Base-by-base conservation (phyloP, 2,113 vertebrate species). In the Catharus minimus region DNA sequence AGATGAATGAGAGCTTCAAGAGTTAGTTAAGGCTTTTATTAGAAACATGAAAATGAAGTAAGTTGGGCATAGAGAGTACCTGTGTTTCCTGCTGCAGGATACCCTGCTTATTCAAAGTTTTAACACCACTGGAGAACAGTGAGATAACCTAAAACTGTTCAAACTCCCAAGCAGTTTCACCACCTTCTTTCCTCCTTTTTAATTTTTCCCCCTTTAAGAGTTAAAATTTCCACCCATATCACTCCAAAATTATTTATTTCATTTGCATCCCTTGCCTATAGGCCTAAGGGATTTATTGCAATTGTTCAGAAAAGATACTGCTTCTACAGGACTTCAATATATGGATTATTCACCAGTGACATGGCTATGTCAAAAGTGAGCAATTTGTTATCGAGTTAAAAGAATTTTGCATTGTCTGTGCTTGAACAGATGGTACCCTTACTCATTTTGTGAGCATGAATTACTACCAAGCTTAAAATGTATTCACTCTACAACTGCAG, bases 341-440 rank as follows among this genome's bases (percentile, higher is more conserved):
- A 43, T 61, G 46, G 39, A 27, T 3, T n/a, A 32, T 67, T 84
- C 57, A 67, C 15, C 28, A 50, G 12, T 65, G 66, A 73, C 36
- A 61, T 26, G 32, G n/a, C 58, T 47, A 20, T 61, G 60, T 89
- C 78, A 79, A 79, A 95, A 92, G 66, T 27, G 67, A 89, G 71
- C 67, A 61, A 61, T 85, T 88, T 80, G 66, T 39, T 46, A 76
- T 21, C 46, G 73, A 68, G 75, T 72, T 55, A 52, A 79, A 64
- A 76, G 10, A 62, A 44, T 65, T 72, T 64, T 53, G 4, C 82
- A 65, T 91, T 89, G 38, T 73, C 71, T 87, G 46, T 58, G 26
- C 49, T 75, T 73, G 66, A 82, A 60, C 93, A 94, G 91, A 90
- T 94, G 77, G 69, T 81, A 81, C 38, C 53, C 69, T 82, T 86